phyloP scores from a whole-genome alignment of 1,140 invertebrate genomes.

The Brachionus rotundiformis region DNA sequence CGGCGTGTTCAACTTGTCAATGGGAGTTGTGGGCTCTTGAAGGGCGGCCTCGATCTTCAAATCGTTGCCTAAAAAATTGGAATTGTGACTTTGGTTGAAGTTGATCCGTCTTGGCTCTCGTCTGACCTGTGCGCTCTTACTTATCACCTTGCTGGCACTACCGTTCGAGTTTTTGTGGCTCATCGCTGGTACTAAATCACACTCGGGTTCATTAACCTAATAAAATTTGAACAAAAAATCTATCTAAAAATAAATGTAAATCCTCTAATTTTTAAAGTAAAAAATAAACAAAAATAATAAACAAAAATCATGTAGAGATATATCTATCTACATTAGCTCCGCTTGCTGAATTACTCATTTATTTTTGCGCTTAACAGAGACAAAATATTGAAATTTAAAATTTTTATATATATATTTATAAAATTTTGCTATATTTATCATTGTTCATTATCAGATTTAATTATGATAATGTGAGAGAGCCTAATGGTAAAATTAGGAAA shows the following conservation, averaged over 20 bases:
- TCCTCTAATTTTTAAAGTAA: too few species aligned
- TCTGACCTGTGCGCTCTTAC: background rate
- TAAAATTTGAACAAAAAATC: background rate
- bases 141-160: background rate
- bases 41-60: background rate
- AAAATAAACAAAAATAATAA: too few species aligned
- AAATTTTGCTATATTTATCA: slow-evolving; percentile 23
- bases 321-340: background rate
- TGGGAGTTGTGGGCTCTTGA: slow-evolving; percentile 46
- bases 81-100: background rate
- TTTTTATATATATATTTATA: slow-evolving; percentile 19
- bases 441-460: slow-evolving; percentile 46
- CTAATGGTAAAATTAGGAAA: background rate
- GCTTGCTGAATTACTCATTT: background rate
- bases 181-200: background rate
- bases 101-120: background rate
- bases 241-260: background rate
- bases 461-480: slow-evolving; percentile 24
- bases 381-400: slow-evolving; percentile 1
- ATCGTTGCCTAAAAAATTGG: background rate
- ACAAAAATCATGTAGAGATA: slow-evolving; percentile 18
- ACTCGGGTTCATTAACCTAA: slow-evolving; percentile 31
- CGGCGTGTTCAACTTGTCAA: slow-evolving; percentile 45
- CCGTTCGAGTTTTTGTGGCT: slow-evolving; percentile 33
- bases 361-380: background rate